A percentile compares a stretch with the other conserved stretches of the same genome.
phyloP scores from a whole-genome alignment of 2,797 vertebrate genomes.

The Sebastes hubbsi region DNA sequence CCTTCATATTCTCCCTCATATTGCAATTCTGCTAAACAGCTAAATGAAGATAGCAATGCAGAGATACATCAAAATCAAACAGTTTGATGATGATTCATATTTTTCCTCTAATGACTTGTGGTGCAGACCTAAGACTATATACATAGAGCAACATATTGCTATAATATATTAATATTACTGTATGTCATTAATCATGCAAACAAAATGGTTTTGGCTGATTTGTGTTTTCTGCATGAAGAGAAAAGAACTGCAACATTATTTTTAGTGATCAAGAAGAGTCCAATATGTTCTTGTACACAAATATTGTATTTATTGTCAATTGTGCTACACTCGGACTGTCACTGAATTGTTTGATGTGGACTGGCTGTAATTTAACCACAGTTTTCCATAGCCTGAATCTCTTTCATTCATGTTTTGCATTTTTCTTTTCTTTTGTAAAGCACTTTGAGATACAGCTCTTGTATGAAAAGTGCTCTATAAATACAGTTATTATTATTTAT shows the following conservation, averaged over 20 bases:
- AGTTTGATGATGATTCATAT: neutral
- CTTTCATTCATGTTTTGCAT: no score
- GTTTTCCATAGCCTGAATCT: neutral
- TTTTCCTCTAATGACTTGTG: neutral
- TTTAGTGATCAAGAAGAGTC: no score
- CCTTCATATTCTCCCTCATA: neutral
- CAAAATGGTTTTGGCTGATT: neutral
- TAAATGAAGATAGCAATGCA: neutral
- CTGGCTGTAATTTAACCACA: neutral
- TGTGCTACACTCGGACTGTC: no score
- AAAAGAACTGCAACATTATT: neutral
- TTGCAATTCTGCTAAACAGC: neutral
- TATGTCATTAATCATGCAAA: neutral
- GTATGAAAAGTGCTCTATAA: no score
- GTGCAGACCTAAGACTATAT: neutral
- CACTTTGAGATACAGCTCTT: no score
- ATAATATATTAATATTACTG: no score
- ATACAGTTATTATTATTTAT: no score
- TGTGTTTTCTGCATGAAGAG: neutral
- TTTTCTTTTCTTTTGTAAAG: no score
- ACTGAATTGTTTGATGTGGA: neutral
- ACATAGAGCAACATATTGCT: neutral
- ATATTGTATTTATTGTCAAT: neutral
- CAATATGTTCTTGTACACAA: neutral
- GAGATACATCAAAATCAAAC: neutral